Evolutionary conservation across 2,113 vertebrate species (phyloP).

Genomic region (Pipra filicauda): DNA sequence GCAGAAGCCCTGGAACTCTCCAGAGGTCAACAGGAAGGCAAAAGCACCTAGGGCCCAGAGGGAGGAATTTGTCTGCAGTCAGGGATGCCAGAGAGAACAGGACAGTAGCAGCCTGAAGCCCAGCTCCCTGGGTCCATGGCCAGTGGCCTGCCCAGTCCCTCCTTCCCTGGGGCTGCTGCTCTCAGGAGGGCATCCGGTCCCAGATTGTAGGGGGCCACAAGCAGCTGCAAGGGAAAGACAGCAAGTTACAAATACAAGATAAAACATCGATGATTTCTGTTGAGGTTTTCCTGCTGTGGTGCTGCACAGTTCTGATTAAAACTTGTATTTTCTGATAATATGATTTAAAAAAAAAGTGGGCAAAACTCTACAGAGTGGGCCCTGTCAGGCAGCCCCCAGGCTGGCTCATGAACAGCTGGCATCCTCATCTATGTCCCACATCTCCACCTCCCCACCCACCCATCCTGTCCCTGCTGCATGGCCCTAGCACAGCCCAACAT

Average conservation of each 20-base stretch:
- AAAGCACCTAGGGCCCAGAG: not conserved
- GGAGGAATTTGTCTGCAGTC: not conserved
- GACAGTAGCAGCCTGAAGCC: not conserved
- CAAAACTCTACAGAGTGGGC: not conserved
- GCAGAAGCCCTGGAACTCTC: not conserved
- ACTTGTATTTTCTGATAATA: not conserved
- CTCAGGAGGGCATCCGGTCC: not conserved
- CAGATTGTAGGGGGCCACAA: rapidly evolving
- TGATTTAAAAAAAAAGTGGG: not conserved
- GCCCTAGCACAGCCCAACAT: not conserved
- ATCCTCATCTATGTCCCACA: not conserved
- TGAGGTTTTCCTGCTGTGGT: slow-evolving; percentile 44
- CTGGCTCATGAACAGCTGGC: not conserved
- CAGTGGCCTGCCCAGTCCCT: not conserved
- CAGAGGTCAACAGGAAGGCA: not conserved
- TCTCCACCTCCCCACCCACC: not conserved
- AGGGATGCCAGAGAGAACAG: not conserved
- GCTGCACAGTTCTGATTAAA: slow-evolving; percentile 4
- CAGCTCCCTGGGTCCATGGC: not conserved
- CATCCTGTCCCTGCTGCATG: not conserved
- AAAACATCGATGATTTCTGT: not conserved
- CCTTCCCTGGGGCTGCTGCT: not conserved
- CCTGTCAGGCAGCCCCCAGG: not conserved
- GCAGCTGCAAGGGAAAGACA: not conserved
- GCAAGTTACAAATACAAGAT: not conserved